Percentiles rank a stretch among this genome's conserved stretches.
Evolutionary conservation across 2,888 invertebrate genomes (phyloP).

Genomic region (Nephrotoma guestfalica): DNA sequence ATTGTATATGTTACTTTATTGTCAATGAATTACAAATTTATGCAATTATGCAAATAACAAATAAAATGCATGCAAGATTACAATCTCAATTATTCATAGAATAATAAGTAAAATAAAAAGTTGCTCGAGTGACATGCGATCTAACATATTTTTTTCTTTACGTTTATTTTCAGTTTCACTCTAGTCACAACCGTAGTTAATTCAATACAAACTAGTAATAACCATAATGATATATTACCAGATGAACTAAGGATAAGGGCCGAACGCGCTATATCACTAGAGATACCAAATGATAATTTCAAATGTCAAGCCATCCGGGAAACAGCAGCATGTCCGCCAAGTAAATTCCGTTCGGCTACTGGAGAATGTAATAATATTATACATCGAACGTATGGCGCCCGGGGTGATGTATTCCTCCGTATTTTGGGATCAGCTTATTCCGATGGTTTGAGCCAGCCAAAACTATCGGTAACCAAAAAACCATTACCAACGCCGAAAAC

Average conservation of each 20-base stretch:
- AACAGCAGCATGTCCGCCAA: constrained; percentile 54
- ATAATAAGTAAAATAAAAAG: not conserved
- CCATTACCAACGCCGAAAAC: constrained; percentile 45
- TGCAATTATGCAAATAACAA: not conserved
- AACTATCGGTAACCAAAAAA: constrained; percentile 39
- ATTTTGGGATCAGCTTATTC: constrained; percentile 56
- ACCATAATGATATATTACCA: constrained; percentile 7
- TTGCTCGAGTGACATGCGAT: not conserved
- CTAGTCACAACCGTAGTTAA: not conserved
- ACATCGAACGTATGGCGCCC: constrained; percentile 68
- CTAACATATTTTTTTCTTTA: not conserved
- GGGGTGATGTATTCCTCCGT: constrained; percentile 63
- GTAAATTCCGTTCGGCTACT: constrained; percentile 65
- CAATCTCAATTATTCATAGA: not conserved
- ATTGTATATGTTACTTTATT: not conserved
- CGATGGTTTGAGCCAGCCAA: constrained; percentile 39
- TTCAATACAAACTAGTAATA: not conserved
- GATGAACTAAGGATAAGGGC: constrained; percentile 11
- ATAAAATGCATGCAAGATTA: not conserved
- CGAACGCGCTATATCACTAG: constrained; percentile 10
- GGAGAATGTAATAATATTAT: constrained; percentile 83
- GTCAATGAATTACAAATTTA: not conserved
- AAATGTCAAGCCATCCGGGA: constrained; percentile 7
- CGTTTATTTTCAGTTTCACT: not conserved
- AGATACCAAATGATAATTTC: constrained; percentile 7